Evolutionary conservation across 2,797 vertebrate genomes (phyloP).

Genomic region (Brachymystax lenok): DNA sequence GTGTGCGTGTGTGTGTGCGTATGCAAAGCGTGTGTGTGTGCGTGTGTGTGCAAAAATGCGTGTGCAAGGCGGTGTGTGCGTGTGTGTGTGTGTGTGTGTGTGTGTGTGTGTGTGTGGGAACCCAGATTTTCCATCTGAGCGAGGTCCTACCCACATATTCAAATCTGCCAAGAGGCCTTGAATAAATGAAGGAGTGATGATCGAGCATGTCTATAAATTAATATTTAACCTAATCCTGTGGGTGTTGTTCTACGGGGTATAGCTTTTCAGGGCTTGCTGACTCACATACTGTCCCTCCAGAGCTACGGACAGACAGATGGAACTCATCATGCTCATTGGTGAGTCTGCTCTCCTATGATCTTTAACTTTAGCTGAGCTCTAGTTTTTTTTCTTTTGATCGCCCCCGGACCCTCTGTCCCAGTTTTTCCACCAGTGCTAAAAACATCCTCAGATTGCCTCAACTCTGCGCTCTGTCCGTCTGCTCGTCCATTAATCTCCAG

Average conservation of each 20-base stretch:
- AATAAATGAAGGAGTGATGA: constrained; percentile 35
- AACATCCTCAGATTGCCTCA: background rate
- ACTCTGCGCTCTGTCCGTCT: background rate
- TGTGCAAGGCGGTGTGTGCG: too few species aligned
- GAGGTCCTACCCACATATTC: constrained; percentile 13
- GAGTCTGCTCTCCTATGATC: constrained; percentile 3
- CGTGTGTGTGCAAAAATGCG: too few species aligned
- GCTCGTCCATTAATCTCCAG: background rate
- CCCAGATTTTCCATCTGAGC: constrained; percentile 27
- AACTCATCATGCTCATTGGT: constrained; percentile 18
- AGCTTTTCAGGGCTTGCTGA: constrained; percentile 13
- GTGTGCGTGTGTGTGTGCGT: background rate
- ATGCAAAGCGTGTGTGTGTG: background rate
- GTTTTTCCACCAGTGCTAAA: background rate
- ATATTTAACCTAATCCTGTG: constrained; percentile 10
- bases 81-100: background rate
- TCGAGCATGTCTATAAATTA: constrained; percentile 22
- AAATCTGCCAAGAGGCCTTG: constrained; percentile 19
- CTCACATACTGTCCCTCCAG: background rate
- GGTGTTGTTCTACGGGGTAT: background rate
- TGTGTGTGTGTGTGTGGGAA: constrained; percentile 4
- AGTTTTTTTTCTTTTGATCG: background rate
- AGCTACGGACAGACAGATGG: background rate
- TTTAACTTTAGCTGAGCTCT: constrained; percentile 5
- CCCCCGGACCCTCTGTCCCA: background rate